Evolutionary conservation across 1,140 invertebrate species (phyloP), one percentile per base, ranked within the genome.

Genomic region (Sycophila sp.): DNA sequence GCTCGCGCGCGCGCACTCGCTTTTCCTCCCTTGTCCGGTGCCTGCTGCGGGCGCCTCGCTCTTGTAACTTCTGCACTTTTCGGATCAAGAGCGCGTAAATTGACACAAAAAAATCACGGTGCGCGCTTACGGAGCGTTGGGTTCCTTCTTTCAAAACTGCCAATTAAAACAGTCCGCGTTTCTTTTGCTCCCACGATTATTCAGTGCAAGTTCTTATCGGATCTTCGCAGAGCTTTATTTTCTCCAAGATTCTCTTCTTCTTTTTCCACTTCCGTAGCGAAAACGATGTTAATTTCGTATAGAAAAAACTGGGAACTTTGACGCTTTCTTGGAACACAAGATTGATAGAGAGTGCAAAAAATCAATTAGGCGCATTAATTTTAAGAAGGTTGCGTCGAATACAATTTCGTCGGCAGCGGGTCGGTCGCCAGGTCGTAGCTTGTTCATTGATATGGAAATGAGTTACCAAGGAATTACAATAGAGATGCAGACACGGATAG

Each of bases 401-500:
- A 63, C 63, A 73, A 75, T 75, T 76, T 76, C n/a, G 69, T 53
- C 26, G 49, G 34, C 53, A 26, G 62, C 34, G 42, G 30, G 42
- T 67, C 51, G 68, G 63, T 66, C 38, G 55, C 49, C 26, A 40
- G 22, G 30, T 62, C 45, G 62, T 69, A 73, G 60, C 63, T 74
- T 69, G 71, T 71, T 80, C 77, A 78, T 81, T 82, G 80, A 78
- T 80, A 82, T 82, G 79, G 78, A 80, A 82, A 82, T 79, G 76
- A 81, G 78, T 74, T 73, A 76, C 72, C 76, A 81, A 82, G 79
- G 77, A 80, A 80, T 80, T 82, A 81, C 80, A 81, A 81, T 80
- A 72, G 74, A 76, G 74, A 76, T 73, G 72, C 76, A 79, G 74
- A 77, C 77, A 78, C 74, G 75, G 79, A 82, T 82, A 80, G 75